A percentile compares a stretch with the other conserved stretches of the same genome.
phyloP scores from a whole-genome alignment of 2,113 vertebrate species.

The Psephotus haematonotus region DNA sequence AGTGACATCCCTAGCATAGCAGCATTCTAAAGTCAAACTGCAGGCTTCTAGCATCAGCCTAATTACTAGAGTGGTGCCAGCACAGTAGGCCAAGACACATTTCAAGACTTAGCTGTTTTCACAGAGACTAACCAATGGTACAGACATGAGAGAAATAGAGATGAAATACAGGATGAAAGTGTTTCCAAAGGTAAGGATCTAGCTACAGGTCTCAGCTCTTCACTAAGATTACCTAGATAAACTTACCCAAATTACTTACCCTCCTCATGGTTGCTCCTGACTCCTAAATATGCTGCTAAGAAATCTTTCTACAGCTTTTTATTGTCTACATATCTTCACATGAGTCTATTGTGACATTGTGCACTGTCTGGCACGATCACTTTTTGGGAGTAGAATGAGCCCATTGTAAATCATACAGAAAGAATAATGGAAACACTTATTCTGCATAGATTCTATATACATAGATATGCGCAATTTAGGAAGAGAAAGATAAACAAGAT shows the following conservation, averaged over 20 bases:
- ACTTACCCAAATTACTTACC: neutral
- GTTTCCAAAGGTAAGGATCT: neutral
- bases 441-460: neutral
- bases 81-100: neutral
- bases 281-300: neutral
- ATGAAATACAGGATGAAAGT: neutral
- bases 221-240: neutral
- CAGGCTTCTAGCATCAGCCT: neutral
- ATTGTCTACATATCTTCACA: neutral
- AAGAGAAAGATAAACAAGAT: neutral
- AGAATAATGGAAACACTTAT: neutral
- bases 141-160: neutral
- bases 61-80: neutral
- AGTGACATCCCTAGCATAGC: neutral
- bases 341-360: neutral
- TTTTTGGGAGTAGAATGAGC: neutral
- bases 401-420: neutral
- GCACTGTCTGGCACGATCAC: neutral
- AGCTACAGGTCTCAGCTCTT: neutral
- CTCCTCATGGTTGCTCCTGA: neutral
- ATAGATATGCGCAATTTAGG: neutral
- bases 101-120: slow-evolving; percentile 49
- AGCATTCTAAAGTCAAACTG: neutral
- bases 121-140: neutral
- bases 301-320: neutral